Conservation (phyloP, 2,888 invertebrate genomes). For the Smittia sp. region DNA sequence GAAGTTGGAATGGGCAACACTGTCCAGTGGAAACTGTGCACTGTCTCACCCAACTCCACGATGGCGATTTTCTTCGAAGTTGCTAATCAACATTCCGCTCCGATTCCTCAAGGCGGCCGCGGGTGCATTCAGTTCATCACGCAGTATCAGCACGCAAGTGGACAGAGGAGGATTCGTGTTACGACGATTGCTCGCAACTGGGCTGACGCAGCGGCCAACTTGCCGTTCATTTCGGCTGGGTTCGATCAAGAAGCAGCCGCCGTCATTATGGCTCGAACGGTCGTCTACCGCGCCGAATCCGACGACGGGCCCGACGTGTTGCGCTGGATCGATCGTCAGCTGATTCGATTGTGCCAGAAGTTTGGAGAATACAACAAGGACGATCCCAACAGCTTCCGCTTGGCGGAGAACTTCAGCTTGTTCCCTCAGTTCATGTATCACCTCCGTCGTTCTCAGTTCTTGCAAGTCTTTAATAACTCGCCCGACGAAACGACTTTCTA, state of each 20-base stretch:
- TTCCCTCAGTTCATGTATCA: constrained; percentile 99
- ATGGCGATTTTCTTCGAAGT: constrained; percentile 96
- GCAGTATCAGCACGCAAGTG: constrained; percentile 96
- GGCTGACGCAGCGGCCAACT: constrained; percentile 89
- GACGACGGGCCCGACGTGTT: constrained; percentile 96
- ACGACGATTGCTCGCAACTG: constrained; percentile 98
- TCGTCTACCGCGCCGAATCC: constrained; percentile 91
- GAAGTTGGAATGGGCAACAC: constrained; percentile 98
- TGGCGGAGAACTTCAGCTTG: constrained; percentile 94
- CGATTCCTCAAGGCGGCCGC: constrained; percentile 91
- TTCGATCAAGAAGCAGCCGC: constrained; percentile 99
- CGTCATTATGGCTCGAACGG: constrained; percentile 94
- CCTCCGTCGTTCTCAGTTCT: constrained; percentile 93
- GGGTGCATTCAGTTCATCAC: constrained; percentile 98
- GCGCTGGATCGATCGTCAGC: constrained; percentile 97
- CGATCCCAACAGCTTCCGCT: constrained; percentile 92
- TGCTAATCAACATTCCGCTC: constrained; percentile 89
- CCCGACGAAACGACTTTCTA: constrained; percentile 99
- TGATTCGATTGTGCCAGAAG: constrained; percentile 97
- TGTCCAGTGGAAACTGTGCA: constrained; percentile 97
- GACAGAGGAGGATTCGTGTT: constrained; percentile 90
- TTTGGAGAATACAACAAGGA: constrained; percentile 99
- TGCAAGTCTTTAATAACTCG: constrained; percentile 99
- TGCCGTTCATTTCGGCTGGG: constrained; percentile 89
- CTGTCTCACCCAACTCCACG: constrained; percentile 87